Conservation (phyloP, 2,797 vertebrate species). For the Crax fasciolata region DNA sequence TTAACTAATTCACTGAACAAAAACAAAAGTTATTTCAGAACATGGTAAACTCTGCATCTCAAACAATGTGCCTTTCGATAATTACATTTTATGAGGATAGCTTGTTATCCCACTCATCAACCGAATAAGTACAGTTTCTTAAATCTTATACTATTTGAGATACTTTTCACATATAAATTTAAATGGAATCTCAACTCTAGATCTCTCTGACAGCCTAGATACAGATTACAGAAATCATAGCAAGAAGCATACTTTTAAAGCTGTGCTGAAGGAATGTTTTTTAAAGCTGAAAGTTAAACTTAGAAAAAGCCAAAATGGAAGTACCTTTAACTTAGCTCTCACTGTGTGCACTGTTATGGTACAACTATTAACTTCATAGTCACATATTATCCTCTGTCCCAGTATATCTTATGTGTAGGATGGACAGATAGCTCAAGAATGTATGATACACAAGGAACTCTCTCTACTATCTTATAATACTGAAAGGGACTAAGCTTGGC, state of each 20-base stretch:
- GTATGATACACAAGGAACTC: background rate
- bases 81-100: background rate
- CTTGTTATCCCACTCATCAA: background rate
- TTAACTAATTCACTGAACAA: background rate
- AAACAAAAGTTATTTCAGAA: background rate
- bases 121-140: background rate
- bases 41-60: background rate
- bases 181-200: background rate
- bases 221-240: background rate
- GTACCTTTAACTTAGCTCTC: background rate
- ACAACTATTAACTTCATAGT: background rate
- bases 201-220: background rate
- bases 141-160: background rate
- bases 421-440: background rate
- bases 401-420: background rate
- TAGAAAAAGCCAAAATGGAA: background rate
- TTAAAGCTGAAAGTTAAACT: background rate
- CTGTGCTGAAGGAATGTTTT: background rate
- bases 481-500: background rate
- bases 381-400: background rate
- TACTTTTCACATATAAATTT: background rate
- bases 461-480: background rate
- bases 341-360: background rate
- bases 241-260: background rate
- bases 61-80: background rate